Conservation (phyloP, 1,140 invertebrate species). For the Meteorus sp. region DNA sequence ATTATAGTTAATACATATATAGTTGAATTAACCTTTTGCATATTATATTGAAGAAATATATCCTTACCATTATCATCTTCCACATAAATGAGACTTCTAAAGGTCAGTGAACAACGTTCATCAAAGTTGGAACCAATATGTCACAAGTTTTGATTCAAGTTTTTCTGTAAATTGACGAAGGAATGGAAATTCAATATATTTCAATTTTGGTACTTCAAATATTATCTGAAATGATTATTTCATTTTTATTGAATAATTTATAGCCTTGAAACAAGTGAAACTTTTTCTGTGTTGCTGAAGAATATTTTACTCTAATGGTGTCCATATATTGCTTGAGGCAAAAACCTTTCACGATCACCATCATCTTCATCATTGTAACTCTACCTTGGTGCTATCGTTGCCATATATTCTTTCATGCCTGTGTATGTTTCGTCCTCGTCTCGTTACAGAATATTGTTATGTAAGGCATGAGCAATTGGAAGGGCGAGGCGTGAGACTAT, state of each 20-base stretch:
- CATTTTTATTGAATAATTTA: background rate
- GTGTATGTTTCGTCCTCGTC: background rate
- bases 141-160: slow-evolving; percentile 16
- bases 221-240: background rate
- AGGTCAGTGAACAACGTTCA: slow-evolving; percentile 41
- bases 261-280: background rate
- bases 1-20: background rate
- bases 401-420: background rate
- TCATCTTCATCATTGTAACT: slow-evolving; percentile 22
- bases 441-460: slow-evolving; percentile 34
- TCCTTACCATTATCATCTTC: slow-evolving; percentile 28
- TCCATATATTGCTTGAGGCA: slow-evolving; percentile 2
- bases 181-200: slow-evolving; percentile 21
- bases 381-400: too few species aligned
- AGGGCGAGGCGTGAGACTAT: slow-evolving; percentile 48
- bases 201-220: slow-evolving; percentile 19
- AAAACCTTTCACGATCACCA: slow-evolving; percentile 49
- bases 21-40: slow-evolving; percentile 9
- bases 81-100: slow-evolving; percentile 44
- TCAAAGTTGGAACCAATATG: slow-evolving; percentile 33
- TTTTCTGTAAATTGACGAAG: too few species aligned
- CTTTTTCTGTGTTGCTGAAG: background rate
- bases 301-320: background rate
- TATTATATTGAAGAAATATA: background rate
- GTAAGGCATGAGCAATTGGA: slow-evolving; percentile 41